These are phyloP conservation scores for Danio kyathit DNA, from an alignment of 2,797 vertebrate genomes.

Conservation along the genomic window DNA sequence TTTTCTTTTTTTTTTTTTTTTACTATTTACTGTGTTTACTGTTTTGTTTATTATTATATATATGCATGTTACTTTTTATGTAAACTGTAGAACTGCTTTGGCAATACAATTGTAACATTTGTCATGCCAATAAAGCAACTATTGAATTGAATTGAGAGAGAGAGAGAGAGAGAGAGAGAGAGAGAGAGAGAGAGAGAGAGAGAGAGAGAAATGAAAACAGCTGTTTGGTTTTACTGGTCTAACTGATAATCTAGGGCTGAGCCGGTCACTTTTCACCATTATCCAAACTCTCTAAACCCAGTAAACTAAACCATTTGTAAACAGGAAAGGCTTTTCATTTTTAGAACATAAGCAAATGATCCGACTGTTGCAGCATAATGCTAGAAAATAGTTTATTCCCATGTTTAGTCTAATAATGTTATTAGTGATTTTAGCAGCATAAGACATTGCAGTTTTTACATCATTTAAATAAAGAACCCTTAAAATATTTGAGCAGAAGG, in stretches of 20 bases:
- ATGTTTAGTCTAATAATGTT: neutral
- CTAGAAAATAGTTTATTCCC: neutral
- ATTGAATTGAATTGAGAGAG: too few relatives aligned
- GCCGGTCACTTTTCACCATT: neutral
- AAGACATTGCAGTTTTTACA: neutral
- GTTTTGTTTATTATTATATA: too few relatives aligned
- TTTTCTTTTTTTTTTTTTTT: too few relatives aligned
- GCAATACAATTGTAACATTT: too few relatives aligned
- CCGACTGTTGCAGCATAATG: slow-evolving; percentile 1
- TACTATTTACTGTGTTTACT: too few relatives aligned
- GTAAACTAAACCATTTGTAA: slow-evolving; percentile 11
- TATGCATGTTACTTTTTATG: too few relatives aligned
- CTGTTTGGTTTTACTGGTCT: neutral
- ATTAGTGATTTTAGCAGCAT: neutral
- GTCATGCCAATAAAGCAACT: too few relatives aligned
- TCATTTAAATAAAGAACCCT: neutral
- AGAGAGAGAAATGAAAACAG: slow-evolving; percentile 58
- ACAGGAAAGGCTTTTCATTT: too few relatives aligned
- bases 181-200: too few relatives aligned
- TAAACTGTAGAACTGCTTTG: too few relatives aligned
- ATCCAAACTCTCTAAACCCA: neutral
- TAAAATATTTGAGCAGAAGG: neutral
- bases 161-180: too few relatives aligned
- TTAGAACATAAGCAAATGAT: too few relatives aligned
- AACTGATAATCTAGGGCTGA: neutral